Evolutionary conservation across 1,140 invertebrate genomes (phyloP).

Genomic region (Hydropsyche tenuis): DNA sequence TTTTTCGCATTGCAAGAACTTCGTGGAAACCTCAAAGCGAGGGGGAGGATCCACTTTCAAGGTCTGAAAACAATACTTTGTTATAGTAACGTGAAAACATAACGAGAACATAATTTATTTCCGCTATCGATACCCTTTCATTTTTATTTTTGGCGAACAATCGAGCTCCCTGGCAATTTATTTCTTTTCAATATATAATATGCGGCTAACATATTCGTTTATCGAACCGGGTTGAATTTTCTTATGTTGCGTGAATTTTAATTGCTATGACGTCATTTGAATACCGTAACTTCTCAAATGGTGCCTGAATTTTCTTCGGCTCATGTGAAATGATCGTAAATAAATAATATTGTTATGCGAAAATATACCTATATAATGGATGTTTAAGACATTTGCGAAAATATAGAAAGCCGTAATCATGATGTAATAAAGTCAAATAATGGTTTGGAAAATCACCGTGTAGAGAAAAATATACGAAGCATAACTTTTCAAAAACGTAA

Average conservation of each 20-base stretch:
- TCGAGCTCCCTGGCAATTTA: background rate
- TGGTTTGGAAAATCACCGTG: too few relatives aligned
- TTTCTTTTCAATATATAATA: background rate
- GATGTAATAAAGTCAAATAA: too few relatives aligned
- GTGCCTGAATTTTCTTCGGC: too few relatives aligned
- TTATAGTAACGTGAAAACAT: background rate
- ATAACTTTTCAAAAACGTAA: too few relatives aligned
- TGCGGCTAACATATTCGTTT: background rate
- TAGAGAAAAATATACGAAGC: too few relatives aligned
- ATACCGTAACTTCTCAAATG: too few relatives aligned
- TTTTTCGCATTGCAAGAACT: background rate
- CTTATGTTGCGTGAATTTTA: background rate
- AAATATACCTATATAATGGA: too few relatives aligned
- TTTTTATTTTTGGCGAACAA: background rate
- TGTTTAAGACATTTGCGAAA: too few relatives aligned
- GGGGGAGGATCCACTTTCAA: conserved; percentile 1
- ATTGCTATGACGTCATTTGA: background rate
- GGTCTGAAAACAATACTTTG: background rate
- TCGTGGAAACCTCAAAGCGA: background rate
- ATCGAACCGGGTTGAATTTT: background rate
- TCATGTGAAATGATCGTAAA: too few relatives aligned
- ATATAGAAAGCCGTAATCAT: too few relatives aligned
- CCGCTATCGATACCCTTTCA: conserved; percentile 7
- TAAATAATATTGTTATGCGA: too few relatives aligned
- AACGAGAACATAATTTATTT: conserved; percentile 15